phyloP scores from a whole-genome alignment of 2,888 invertebrate species.

The Odiellus spinosus region DNA sequence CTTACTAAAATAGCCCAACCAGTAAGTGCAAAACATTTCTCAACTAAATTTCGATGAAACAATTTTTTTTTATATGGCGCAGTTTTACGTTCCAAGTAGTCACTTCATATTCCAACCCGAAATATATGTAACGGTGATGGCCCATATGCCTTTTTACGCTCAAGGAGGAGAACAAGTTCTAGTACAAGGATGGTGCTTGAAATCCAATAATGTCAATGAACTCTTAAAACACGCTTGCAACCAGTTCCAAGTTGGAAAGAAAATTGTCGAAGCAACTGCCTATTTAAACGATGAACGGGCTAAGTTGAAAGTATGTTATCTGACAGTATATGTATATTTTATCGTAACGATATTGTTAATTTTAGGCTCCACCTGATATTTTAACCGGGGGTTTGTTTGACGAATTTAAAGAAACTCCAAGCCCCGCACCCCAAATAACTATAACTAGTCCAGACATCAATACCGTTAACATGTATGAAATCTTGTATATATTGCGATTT shows the following conservation, averaged over 20 bases:
- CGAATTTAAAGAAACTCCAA: constrained; percentile 23
- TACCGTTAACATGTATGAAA: constrained; percentile 61
- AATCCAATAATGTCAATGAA: constrained; percentile 29
- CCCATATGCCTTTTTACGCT: constrained; percentile 54
- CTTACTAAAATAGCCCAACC: constrained; percentile 29
- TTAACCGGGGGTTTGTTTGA: constrained; percentile 40
- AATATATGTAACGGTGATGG: constrained; percentile 55
- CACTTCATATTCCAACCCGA: constrained; percentile 44
- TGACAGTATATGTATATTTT: too few relatives aligned
- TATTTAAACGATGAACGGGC: constrained; percentile 22
- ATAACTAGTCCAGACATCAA: constrained; percentile 49
- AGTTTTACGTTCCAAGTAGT: constrained; percentile 54
- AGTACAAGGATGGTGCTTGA: constrained; percentile 48
- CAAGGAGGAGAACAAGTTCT: constrained; percentile 52
- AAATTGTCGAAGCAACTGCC: constrained; percentile 11
- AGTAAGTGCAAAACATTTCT: constrained; percentile 20
- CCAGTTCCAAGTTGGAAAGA: constrained; percentile 6
- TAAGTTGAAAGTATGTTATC: constrained; percentile 8
- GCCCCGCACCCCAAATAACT: constrained; percentile 28
- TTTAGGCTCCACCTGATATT: constrained; percentile 37
- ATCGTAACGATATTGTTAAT: too few relatives aligned
- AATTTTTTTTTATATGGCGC: constrained; percentile 12
- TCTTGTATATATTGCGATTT: too few relatives aligned
- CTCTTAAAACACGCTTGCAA: neutral
- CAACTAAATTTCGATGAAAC: neutral